These are phyloP conservation scores for Gibbula magus DNA, from an alignment of 2,888 invertebrate genomes.

Conservation along the genomic window DNA sequence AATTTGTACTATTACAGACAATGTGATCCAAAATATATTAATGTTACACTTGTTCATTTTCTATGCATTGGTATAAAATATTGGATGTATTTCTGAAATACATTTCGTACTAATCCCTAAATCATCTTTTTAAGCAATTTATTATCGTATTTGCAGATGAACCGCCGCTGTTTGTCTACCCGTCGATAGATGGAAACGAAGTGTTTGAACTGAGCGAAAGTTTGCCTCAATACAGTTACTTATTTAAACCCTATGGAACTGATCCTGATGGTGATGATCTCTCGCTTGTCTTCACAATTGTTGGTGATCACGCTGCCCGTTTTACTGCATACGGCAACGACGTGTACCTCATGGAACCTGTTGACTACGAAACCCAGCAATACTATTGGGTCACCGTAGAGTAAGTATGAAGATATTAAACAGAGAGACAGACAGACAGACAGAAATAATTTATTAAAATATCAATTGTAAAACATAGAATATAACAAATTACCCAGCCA, in stretches of 20 bases:
- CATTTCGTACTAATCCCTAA: too few species aligned
- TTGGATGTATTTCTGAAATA: too few species aligned
- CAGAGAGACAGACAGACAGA: too few species aligned
- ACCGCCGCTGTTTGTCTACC: background rate
- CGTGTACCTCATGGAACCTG: background rate
- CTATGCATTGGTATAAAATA: too few species aligned
- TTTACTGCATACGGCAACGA: background rate
- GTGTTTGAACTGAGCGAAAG: background rate
- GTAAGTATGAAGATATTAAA: background rate
- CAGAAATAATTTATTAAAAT: too few species aligned
- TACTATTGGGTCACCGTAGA: background rate
- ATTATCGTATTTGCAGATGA: background rate
- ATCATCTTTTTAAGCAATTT: background rate
- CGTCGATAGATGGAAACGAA: background rate
- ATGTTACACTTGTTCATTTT: too few species aligned
- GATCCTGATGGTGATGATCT: background rate
- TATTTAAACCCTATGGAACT: background rate
- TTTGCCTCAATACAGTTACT: background rate
- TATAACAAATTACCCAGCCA: too few species aligned
- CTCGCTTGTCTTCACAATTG: background rate
- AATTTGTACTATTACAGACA: too few species aligned
- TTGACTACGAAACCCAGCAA: background rate
- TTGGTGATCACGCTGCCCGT: background rate
- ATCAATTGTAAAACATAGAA: too few species aligned
- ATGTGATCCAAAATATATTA: too few species aligned